A percentile compares a stretch with the other conserved stretches of the same genome.
These are phyloP conservation scores for Mesorhabditis sp. DNA, from an alignment of 2,888 invertebrate genomes.

Conservation along the genomic window DNA sequence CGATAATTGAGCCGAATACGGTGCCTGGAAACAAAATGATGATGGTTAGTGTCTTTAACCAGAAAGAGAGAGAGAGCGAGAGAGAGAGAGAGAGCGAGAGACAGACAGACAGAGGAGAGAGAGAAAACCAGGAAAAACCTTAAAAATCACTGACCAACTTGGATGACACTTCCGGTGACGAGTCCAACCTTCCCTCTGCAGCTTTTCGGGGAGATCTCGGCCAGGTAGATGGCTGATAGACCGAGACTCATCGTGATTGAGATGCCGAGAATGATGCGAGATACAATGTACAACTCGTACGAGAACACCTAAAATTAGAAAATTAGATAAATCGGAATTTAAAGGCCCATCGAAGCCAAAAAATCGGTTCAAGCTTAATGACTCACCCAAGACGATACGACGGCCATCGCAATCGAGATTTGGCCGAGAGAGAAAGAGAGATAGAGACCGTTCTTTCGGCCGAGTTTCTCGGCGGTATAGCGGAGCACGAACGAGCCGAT, in stretches of 20 bases:
- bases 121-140: too few species aligned
- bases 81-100: too few species aligned
- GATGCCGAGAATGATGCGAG: slow-evolving; percentile 41
- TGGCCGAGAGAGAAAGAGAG: slow-evolving; percentile 1
- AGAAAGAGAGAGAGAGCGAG: too few species aligned
- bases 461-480: slow-evolving; percentile 35
- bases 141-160: slow-evolving; percentile 16
- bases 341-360: too few species aligned
- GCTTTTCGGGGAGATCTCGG: slow-evolving; percentile 42
- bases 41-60: not conserved
- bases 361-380: too few species aligned
- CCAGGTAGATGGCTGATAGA: slow-evolving; percentile 34
- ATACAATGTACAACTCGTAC: slow-evolving; percentile 41
- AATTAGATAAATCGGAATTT: slow-evolving; percentile 5
- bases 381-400: not conserved
- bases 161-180: slow-evolving; percentile 47
- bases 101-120: too few species aligned
- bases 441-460: slow-evolving; percentile 25
- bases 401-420: not conserved
- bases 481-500: slow-evolving; percentile 34
- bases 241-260: slow-evolving; percentile 40
- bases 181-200: slow-evolving; percentile 47
- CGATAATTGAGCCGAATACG: slow-evolving; percentile 42
- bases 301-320: slow-evolving; percentile 27
- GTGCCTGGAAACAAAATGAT: slow-evolving; percentile 21